Evolutionary conservation across 1,140 invertebrate genomes (phyloP).

Genomic region (Drosophila punjabiensis): DNA sequence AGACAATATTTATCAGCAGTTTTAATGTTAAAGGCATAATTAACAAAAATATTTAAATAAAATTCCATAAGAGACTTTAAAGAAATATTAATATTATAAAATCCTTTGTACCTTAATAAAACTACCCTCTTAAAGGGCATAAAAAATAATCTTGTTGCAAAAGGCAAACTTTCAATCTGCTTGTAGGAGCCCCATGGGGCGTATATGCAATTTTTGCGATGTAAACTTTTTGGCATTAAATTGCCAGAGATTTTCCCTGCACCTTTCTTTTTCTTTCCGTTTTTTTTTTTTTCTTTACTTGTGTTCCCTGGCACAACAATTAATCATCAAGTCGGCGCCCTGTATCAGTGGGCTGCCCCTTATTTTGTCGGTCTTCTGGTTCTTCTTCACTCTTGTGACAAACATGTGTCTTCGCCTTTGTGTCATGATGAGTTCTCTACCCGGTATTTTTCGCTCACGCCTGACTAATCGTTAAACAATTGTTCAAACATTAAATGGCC

Average conservation of each 20-base stretch:
- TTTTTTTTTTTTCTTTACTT: not conserved
- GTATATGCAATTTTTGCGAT: slow-evolving; percentile 69
- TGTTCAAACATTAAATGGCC: slow-evolving; percentile 80
- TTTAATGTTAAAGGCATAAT: too few relatives aligned
- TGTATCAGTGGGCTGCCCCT: slow-evolving; percentile 7
- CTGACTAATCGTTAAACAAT: slow-evolving; percentile 83
- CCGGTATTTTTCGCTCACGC: slow-evolving; percentile 30
- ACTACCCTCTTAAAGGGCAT: not conserved
- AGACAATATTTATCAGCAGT: too few relatives aligned
- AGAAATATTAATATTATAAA: too few relatives aligned
- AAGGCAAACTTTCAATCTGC: slow-evolving; percentile 51
- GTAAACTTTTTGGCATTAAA: slow-evolving; percentile 78
- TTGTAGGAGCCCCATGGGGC: slow-evolving; percentile 42
- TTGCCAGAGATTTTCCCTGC: slow-evolving; percentile 59
- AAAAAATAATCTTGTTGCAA: slow-evolving; percentile 17
- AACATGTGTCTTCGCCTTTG: slow-evolving; percentile 42
- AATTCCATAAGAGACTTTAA: too few relatives aligned
- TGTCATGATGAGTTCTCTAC: not conserved
- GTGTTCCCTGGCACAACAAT: slow-evolving; percentile 58
- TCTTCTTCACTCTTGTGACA: slow-evolving; percentile 5
- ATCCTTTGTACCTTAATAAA: too few relatives aligned
- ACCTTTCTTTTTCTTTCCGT: slow-evolving; percentile 18
- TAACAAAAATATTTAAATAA: too few relatives aligned
- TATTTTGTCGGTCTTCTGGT: not conserved
- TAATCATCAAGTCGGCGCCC: slow-evolving; percentile 62